phyloP scores from a whole-genome alignment of 2,797 vertebrate genomes.

The Clamator glandarius region DNA sequence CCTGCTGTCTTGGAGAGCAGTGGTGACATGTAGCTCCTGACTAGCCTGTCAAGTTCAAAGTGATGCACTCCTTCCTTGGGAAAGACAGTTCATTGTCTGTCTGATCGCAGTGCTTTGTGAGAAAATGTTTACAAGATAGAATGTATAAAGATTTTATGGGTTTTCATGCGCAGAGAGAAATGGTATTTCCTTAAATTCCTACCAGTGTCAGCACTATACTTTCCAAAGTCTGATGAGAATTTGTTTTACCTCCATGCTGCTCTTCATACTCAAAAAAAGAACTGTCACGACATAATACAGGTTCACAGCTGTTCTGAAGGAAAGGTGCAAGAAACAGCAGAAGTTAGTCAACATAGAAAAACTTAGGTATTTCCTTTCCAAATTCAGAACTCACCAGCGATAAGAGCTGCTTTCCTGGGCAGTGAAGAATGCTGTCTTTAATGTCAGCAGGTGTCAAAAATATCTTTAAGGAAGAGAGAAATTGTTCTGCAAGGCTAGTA shows the following conservation, averaged over 20 bases:
- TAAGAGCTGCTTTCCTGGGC: neutral
- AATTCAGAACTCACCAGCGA: neutral
- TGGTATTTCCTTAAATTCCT: neutral
- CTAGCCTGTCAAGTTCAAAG: neutral
- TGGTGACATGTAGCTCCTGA: neutral
- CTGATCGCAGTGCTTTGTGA: neutral
- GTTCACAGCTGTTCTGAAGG: neutral
- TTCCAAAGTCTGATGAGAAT: neutral
- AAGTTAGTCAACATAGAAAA: neutral
- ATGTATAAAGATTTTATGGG: neutral
- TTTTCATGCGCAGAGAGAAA: neutral
- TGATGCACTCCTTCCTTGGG: neutral
- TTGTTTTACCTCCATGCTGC: neutral
- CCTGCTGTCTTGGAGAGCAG: neutral
- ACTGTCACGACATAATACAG: neutral
- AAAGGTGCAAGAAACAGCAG: neutral
- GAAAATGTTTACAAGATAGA: neutral
- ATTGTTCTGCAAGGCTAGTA: neutral
- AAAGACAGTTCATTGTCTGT: neutral
- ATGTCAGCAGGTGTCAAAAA: neutral
- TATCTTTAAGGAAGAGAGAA: neutral
- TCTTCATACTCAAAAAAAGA: neutral
- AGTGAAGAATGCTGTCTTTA: neutral
- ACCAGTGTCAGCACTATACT: neutral
- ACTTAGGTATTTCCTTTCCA: neutral